Evolutionary conservation across 2,888 invertebrate species (phyloP).

Genomic region (Amorpha juglandis): DNA sequence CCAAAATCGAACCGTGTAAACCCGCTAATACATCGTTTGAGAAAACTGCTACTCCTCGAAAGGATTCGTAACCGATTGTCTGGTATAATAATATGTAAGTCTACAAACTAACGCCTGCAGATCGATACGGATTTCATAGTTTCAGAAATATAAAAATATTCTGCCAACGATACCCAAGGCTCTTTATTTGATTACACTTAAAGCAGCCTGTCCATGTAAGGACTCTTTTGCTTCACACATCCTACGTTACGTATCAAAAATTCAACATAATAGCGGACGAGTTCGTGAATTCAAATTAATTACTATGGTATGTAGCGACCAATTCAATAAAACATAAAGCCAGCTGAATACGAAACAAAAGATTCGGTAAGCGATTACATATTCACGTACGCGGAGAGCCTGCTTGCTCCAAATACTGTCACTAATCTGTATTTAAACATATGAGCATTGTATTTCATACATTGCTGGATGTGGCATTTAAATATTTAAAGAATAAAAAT

Average conservation of each 20-base stretch:
- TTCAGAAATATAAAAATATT: no score
- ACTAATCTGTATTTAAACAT: slow-evolving; percentile 12
- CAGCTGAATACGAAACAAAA: slow-evolving; percentile 40
- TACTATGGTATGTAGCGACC: slow-evolving; percentile 31
- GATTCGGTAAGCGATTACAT: slow-evolving; percentile 54
- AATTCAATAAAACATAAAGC: slow-evolving; percentile 41
- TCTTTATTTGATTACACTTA: background rate
- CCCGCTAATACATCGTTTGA: no score
- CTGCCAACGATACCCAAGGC: no score
- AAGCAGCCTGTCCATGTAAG: slow-evolving; percentile 5
- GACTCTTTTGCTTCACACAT: background rate
- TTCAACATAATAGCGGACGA: slow-evolving; percentile 32
- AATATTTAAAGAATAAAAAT: no score
- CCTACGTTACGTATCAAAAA: slow-evolving; percentile 31
- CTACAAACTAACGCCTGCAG: no score
- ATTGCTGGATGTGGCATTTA: background rate
- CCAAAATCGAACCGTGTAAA: no score
- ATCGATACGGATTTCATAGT: no score
- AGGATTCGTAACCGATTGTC: no score
- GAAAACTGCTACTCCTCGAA: no score
- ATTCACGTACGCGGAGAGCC: slow-evolving; percentile 26
- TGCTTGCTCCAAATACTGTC: slow-evolving; percentile 13
- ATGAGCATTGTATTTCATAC: background rate
- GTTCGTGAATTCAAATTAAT: slow-evolving; percentile 31
- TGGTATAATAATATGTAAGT: no score